Evolutionary conservation across 1,140 invertebrate species (phyloP), one percentile per base, ranked within the genome.

Genomic region (Lysiphlebus fabarum): DNA sequence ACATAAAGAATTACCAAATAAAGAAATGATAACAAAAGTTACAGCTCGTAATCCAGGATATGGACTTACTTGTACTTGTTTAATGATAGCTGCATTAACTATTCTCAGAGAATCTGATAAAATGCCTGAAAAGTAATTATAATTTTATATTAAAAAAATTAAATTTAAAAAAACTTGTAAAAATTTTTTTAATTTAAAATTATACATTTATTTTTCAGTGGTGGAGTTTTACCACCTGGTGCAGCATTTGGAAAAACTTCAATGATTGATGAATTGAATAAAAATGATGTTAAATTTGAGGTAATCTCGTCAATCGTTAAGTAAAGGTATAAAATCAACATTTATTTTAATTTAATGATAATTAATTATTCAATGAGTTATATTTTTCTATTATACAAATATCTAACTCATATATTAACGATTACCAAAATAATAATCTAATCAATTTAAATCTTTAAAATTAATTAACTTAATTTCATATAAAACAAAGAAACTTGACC

Each of bases 1-100:
- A 45, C 85, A 87, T 62, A 76, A 73, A 1, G 75, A 79, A 5
- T 72, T 82, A 47, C 87, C 89, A 4, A 84, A 86, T 55, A 90
- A 89, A 69, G 83, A 78, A 38, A 73, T 93, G 33, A 81, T 85
- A 40, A 87, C 85, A 0, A 85, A 80, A 79, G 80, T 88, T 34
- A 74, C 76, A 3, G 86, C 84, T 12, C 68, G 67, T 53, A 90
- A 94, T 80, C 87, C 91, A 14, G 93, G 87, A 45, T 98, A 97
- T 80, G 87, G 90, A 6, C 83, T 86, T 1, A 96, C 94, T 3
- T 87, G 86, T 40, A 85, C 83, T n/a, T 82, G 82, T 50, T 68
- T 93, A 59, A 69, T 95, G 4, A 81, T 87, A 56, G 82, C 86
- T 51, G 94, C 86, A 1, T 64, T 93, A 48, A 89, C 84, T 10